Conservation (phyloP, 2,797 vertebrate species). For the Poecilia velifera region DNA sequence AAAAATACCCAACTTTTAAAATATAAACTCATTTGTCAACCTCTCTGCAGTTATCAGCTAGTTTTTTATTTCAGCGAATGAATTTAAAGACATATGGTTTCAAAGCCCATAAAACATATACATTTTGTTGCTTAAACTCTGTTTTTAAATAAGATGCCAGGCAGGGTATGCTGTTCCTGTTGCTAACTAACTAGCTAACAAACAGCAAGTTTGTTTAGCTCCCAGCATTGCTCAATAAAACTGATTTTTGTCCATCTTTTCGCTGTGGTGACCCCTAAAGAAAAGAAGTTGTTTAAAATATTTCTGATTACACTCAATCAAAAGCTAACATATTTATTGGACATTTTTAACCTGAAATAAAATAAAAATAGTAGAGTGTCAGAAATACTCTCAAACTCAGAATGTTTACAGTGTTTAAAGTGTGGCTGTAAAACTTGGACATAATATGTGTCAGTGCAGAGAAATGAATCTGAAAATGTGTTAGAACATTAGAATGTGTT, state of each 20-base stretch:
- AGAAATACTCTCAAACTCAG: constrained; percentile 34
- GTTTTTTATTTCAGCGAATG: not conserved
- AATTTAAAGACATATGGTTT: not conserved
- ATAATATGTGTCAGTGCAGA: constrained; percentile 36
- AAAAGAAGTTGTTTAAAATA: too few species aligned
- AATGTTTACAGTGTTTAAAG: constrained; percentile 26
- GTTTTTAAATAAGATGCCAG: not conserved
- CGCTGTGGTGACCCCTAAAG: too few species aligned
- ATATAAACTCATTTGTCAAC: constrained; percentile 7
- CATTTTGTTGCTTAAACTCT: not conserved
- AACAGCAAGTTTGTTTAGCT: not conserved
- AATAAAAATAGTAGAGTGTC: constrained; percentile 27
- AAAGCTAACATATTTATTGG: constrained; percentile 27
- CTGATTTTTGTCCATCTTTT: too few species aligned
- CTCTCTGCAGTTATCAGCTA: constrained; percentile 8
- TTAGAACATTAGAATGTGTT: constrained; percentile 37
- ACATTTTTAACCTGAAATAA: constrained; percentile 27
- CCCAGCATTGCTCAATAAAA: too few species aligned
- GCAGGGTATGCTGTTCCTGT: not conserved
- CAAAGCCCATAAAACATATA: not conserved
- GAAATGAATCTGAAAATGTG: constrained; percentile 49
- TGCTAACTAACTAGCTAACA: not conserved
- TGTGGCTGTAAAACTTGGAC: constrained; percentile 29
- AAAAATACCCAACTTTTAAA: not conserved
- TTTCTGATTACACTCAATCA: not conserved